Conservation (phyloP, 2,797 vertebrate species). For the Buceros bicornis region DNA sequence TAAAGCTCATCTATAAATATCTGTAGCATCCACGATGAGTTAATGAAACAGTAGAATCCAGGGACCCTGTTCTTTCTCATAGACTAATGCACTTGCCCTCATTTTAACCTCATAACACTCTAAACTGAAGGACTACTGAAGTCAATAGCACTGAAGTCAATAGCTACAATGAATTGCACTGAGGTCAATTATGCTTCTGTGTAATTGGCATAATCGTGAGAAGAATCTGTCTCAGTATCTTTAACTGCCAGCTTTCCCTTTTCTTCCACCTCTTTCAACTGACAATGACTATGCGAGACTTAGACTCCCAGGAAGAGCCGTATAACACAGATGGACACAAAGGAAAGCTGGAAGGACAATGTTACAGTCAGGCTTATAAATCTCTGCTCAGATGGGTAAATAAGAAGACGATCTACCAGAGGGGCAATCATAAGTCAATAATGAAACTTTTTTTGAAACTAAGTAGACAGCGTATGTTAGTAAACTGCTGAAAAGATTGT, state of each 20-base stretch:
- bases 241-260: not conserved
- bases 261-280: not conserved
- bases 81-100: not conserved
- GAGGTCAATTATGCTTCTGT: not conserved
- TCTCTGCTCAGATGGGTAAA: constrained; percentile 14
- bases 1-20: not conserved
- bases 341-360: constrained; percentile 18
- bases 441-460: not conserved
- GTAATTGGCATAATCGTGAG: not conserved
- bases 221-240: not conserved
- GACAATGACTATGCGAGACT: not conserved
- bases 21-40: not conserved
- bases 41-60: not conserved
- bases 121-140: not conserved
- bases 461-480: not conserved
- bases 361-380: not conserved
- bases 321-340: not conserved
- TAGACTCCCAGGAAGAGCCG: not conserved
- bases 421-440: not conserved
- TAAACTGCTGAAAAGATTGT: not conserved
- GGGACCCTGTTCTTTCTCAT: not conserved
- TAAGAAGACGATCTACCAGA: not conserved
- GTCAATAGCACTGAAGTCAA: not conserved
- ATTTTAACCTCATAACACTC: not conserved
- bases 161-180: not conserved